These are phyloP conservation scores for Anser cygnoides DNA, from an alignment of 2,113 vertebrate species.

Conservation along the genomic window DNA sequence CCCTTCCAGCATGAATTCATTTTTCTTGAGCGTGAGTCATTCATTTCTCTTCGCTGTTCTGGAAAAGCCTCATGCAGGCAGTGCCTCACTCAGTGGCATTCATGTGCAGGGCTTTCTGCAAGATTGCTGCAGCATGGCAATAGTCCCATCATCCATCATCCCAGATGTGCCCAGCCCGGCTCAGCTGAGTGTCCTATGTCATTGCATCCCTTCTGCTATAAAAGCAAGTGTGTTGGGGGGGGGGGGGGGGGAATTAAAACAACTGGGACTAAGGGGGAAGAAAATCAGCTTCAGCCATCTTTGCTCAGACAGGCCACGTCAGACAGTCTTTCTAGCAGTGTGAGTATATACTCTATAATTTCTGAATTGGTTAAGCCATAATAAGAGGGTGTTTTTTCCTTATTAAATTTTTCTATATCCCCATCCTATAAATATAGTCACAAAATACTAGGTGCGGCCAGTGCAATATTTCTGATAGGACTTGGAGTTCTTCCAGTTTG, in stretches of 20 bases:
- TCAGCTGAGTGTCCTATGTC: background rate
- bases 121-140: background rate
- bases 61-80: background rate
- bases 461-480: background rate
- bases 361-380: background rate
- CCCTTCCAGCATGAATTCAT: background rate
- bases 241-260: background rate
- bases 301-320: background rate
- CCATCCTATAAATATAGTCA: slow-evolving; percentile 5
- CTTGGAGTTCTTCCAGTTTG: background rate
- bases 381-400: background rate
- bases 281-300: background rate
- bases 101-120: background rate
- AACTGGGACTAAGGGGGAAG: background rate
- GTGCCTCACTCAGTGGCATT: accelerated
- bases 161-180: background rate
- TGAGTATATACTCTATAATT: background rate
- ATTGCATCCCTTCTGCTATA: background rate
- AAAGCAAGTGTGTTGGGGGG: background rate
- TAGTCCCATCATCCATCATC: background rate
- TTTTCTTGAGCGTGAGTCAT: background rate
- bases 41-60: background rate
- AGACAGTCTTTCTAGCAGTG: background rate
- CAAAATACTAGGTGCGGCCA: background rate
- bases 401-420: slow-evolving; percentile 2